These are phyloP conservation scores for Bombus pyrosoma DNA, from an alignment of 1,140 invertebrate species.

Conservation along the genomic window DNA sequence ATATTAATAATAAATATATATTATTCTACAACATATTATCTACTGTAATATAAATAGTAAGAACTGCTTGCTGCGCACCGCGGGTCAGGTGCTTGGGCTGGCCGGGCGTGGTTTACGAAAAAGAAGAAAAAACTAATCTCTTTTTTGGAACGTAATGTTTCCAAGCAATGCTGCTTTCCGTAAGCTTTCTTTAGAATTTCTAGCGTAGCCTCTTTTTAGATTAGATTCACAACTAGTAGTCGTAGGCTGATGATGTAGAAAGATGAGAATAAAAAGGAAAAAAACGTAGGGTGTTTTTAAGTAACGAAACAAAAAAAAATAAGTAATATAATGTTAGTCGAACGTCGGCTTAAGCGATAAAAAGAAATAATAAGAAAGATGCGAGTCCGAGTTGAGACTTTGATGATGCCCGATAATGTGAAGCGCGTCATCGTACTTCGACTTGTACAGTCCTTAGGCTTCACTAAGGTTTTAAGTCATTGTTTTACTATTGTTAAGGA, in stretches of 20 bases:
- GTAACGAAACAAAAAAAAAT: constrained; percentile 60
- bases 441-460: constrained; percentile 79
- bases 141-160: constrained; percentile 66
- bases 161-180: constrained; percentile 76
- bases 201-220: constrained; percentile 73
- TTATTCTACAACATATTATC: constrained; percentile 75
- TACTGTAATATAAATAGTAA: constrained; percentile 77
- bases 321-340: constrained; percentile 71
- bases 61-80: constrained; percentile 78
- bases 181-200: constrained; percentile 77
- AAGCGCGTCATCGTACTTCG: constrained; percentile 74
- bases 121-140: constrained; percentile 24
- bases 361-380: constrained; percentile 16
- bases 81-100: constrained; percentile 79
- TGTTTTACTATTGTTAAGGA: constrained; percentile 80
- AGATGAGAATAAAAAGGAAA: constrained; percentile 64
- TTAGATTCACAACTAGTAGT: constrained; percentile 64
- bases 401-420: constrained; percentile 59
- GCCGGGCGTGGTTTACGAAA: constrained; percentile 65
- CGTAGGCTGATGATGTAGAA: constrained; percentile 65
- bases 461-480: constrained; percentile 79
- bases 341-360: constrained; percentile 75
- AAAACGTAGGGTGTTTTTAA: constrained; percentile 78
- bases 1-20: constrained; percentile 76
- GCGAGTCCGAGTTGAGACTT: constrained; percentile 62